phyloP scores from a whole-genome alignment of 2,113 vertebrate genomes.

The Eretmochelys imbricata region DNA sequence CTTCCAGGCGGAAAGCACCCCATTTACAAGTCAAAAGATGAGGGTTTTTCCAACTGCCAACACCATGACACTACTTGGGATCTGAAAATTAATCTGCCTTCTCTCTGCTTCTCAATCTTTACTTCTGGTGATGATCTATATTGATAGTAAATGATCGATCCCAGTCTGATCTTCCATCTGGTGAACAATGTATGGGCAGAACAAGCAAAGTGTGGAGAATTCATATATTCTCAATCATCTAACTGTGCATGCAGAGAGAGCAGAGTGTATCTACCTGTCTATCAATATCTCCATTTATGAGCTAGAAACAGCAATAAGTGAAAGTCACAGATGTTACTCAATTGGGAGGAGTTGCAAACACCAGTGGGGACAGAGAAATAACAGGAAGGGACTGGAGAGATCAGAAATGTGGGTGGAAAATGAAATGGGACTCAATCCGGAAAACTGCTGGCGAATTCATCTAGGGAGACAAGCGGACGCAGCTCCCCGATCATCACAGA shows the following conservation, averaged over 20 bases:
- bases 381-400: neutral
- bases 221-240: neutral
- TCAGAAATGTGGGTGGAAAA: neutral
- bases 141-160: neutral
- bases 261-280: neutral
- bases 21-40: neutral
- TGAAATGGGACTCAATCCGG: neutral
- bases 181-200: neutral
- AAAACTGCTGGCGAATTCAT: neutral
- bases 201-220: neutral
- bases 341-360: neutral
- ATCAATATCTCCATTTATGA: neutral
- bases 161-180: neutral
- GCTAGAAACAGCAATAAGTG: neutral
- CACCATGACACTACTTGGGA: rapidly evolving
- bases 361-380: neutral
- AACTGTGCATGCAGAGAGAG: neutral
- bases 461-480: neutral
- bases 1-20: neutral
- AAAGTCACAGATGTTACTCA: neutral
- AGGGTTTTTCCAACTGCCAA: neutral
- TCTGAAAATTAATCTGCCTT: neutral
- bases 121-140: neutral
- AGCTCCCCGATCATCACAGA: neutral
- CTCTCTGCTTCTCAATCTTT: neutral